Conservation (phyloP, 2,797 vertebrate genomes). For the Enteromius anoplus region DNA sequence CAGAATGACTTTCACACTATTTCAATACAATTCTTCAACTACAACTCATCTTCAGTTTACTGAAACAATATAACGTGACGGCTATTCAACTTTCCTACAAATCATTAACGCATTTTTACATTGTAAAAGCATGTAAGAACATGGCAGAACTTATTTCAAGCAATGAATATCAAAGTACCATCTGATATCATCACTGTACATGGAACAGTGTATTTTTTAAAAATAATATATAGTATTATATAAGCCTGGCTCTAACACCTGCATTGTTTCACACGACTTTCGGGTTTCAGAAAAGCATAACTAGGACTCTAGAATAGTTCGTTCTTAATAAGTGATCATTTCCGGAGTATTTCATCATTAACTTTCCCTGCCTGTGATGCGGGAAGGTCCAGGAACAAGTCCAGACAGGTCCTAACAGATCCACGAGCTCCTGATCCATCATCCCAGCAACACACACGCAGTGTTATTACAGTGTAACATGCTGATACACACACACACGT, state of each 20-base stretch:
- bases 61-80: neutral
- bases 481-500: neutral
- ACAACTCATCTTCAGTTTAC: neutral
- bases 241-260: neutral
- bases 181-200: neutral
- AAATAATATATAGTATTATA: neutral
- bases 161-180: neutral
- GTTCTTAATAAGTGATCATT: neutral
- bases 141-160: neutral
- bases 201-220: neutral
- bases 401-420: neutral
- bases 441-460: neutral
- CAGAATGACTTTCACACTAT: neutral
- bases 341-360: neutral
- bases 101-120: neutral
- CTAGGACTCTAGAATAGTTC: neutral
- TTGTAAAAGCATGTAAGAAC: neutral
- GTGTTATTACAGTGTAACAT: constrained; percentile 15
- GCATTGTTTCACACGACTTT: neutral
- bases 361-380: neutral
- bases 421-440: neutral
- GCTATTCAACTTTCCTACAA: neutral
- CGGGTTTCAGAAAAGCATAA: neutral
- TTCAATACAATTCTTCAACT: neutral
- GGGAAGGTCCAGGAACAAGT: neutral